phyloP scores from a whole-genome alignment of 2,888 invertebrate genomes.

The Pheosia tremula region DNA sequence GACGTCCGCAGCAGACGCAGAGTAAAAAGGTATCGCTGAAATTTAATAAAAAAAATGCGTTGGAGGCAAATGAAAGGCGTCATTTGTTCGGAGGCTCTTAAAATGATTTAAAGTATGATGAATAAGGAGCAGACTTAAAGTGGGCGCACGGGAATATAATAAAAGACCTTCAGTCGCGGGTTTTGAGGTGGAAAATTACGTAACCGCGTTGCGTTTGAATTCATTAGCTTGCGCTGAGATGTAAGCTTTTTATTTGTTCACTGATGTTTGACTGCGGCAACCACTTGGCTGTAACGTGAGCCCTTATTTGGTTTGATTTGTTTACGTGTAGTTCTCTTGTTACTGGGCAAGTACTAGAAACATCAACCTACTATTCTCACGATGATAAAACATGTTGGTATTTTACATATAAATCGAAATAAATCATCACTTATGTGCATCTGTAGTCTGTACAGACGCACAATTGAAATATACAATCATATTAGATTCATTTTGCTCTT shows the following conservation, averaged over 20 bases:
- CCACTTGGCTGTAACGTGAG: slow-evolving; percentile 17
- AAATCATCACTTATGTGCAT: too few species aligned
- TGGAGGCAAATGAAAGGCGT: slow-evolving; percentile 49
- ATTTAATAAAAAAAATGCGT: slow-evolving; percentile 43
- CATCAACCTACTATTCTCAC: background rate
- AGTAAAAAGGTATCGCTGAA: slow-evolving; percentile 45
- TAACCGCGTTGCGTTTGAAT: slow-evolving; percentile 48
- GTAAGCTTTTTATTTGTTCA: slow-evolving; percentile 21
- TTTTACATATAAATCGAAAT: too few species aligned
- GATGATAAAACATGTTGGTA: too few species aligned
- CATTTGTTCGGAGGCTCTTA: slow-evolving; percentile 54
- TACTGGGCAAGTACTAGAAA: background rate
- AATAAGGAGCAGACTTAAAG: slow-evolving; percentile 34
- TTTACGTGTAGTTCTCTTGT: background rate
- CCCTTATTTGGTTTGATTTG: slow-evolving; percentile 12
- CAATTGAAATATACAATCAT: too few species aligned
- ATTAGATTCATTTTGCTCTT: too few species aligned
- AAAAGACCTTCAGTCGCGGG: slow-evolving; percentile 47
- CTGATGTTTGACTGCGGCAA: slow-evolving; percentile 12
- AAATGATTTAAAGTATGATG: slow-evolving; percentile 58
- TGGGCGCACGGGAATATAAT: slow-evolving; percentile 44
- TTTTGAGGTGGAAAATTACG: slow-evolving; percentile 54
- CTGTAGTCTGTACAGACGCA: too few species aligned
- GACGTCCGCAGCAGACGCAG: slow-evolving; percentile 53
- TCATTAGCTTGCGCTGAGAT: slow-evolving; percentile 35